Conservation (phyloP, 2,888 invertebrate genomes). For the Rhagonycha lutea region DNA sequence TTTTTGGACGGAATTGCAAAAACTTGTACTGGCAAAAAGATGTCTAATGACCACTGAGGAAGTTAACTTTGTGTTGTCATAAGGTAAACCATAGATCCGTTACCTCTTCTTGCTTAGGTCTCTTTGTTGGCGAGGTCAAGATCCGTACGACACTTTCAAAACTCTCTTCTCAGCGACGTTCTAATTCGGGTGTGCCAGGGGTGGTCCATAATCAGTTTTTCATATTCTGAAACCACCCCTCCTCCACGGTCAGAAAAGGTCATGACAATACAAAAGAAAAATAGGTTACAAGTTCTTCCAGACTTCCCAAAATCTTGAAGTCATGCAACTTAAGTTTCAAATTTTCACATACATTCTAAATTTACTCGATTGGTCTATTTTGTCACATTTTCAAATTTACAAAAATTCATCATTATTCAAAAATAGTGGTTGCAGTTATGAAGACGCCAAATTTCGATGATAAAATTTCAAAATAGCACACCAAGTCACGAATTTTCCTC, state of each 20-base stretch:
- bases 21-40: background rate
- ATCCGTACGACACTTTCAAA: background rate
- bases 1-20: background rate
- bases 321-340: too few species aligned
- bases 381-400: too few species aligned
- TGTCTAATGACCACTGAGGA: background rate
- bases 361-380: too few species aligned
- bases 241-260: too few species aligned
- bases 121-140: background rate
- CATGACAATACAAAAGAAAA: too few species aligned
- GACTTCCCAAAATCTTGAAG: too few species aligned
- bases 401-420: background rate
- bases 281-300: too few species aligned
- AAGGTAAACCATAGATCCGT: background rate
- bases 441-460: background rate
- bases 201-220: too few species aligned
- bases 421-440: background rate
- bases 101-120: background rate
- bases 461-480: background rate
- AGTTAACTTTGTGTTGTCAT: background rate
- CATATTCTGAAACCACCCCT: too few species aligned
- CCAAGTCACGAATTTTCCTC: background rate
- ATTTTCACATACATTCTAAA: too few species aligned
- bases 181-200: too few species aligned
- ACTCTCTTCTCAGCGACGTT: background rate